A percentile compares a stretch with the other conserved stretches of the same genome.
Evolutionary conservation across 2,113 vertebrate genomes (phyloP).

Genomic region (Dromas ardeola): DNA sequence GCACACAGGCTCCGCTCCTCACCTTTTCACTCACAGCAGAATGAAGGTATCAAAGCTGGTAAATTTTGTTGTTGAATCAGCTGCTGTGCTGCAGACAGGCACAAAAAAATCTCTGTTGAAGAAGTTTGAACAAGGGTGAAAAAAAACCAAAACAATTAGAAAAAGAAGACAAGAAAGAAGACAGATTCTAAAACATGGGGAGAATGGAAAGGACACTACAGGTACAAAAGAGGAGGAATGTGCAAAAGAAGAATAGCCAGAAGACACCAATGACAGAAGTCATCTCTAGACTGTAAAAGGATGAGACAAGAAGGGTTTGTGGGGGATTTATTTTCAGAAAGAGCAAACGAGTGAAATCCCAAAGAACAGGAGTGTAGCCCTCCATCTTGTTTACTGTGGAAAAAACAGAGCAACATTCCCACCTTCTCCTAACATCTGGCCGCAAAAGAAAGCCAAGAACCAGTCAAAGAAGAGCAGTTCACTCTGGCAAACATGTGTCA

Average conservation of each 20-base stretch:
- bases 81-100: background rate
- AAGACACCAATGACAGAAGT: background rate
- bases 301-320: background rate
- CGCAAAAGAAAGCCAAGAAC: conserved; percentile 9
- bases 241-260: background rate
- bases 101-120: background rate
- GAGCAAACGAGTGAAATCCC: background rate
- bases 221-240: background rate
- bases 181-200: background rate
- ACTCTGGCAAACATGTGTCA: background rate
- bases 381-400: background rate
- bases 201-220: background rate
- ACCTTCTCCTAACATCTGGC: conserved; percentile 28
- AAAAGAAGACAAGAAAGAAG: background rate
- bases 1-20: background rate
- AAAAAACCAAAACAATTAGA: background rate
- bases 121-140: background rate
- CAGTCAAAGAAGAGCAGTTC: background rate
- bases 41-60: background rate
- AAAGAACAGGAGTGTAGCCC: background rate
- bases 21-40: background rate
- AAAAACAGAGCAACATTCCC: background rate
- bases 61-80: background rate
- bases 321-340: background rate
- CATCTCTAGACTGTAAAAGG: background rate